Evolutionary conservation across 2,888 invertebrate species (phyloP).

Genomic region (Cheilosia variabilis): DNA sequence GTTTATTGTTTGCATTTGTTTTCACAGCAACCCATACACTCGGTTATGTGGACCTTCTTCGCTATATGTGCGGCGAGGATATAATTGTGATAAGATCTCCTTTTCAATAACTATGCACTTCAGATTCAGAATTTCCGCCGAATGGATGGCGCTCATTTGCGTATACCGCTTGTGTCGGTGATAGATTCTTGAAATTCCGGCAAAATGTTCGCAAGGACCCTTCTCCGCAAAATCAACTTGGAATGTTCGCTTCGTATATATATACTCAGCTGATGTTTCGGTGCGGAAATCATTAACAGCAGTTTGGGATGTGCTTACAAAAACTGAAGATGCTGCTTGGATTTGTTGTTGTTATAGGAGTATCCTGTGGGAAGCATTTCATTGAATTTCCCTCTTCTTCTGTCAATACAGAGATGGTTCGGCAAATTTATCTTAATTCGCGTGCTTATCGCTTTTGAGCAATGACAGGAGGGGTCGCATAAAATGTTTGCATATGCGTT

Average conservation of each 20-base stretch:
- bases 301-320: not conserved
- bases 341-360: not conserved
- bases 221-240: not conserved
- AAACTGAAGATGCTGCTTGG: not conserved
- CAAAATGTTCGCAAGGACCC: slow-evolving; percentile 37
- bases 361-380: not conserved
- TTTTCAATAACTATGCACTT: slow-evolving; percentile 62
- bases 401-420: not conserved
- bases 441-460: too few species aligned
- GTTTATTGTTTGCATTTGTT: slow-evolving; percentile 63
- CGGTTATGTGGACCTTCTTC: slow-evolving; percentile 20
- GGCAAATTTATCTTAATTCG: too few species aligned
- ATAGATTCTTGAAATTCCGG: slow-evolving; percentile 45
- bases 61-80: not conserved
- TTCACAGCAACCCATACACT: slow-evolving; percentile 24
- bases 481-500: too few species aligned
- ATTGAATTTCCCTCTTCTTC: not conserved
- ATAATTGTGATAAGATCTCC: slow-evolving; percentile 55
- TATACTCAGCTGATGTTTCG: slow-evolving; percentile 9
- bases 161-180: slow-evolving; percentile 24
- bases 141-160: slow-evolving; percentile 31
- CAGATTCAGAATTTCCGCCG: slow-evolving; percentile 48
- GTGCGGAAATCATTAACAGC: slow-evolving; percentile 38
- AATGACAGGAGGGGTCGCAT: too few species aligned
- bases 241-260: slow-evolving; percentile 1